A percentile compares a stretch with the other conserved stretches of the same genome.
Conservation (phyloP, 1,140 invertebrate genomes). For the Sinonovacula constricta region DNA sequence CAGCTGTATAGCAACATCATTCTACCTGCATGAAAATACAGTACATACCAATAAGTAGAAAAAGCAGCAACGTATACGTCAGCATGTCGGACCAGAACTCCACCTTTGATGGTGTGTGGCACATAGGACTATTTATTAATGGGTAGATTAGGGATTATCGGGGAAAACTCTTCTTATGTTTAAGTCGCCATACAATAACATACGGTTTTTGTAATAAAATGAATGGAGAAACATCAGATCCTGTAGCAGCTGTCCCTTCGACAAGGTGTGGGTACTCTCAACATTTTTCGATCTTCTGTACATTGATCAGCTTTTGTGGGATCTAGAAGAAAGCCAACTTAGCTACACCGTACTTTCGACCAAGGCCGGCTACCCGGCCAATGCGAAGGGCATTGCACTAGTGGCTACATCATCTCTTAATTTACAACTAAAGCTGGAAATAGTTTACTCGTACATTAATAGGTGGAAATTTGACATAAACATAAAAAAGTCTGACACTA, state of each 20-base stretch:
- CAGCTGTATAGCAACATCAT: background rate
- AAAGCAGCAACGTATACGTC: background rate
- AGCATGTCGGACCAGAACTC: background rate
- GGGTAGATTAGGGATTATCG: background rate
- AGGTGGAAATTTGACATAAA: no score
- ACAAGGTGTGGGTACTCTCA: conserved; percentile 6
- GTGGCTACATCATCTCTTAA: background rate
- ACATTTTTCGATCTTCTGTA: conserved; percentile 12
- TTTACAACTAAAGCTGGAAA: background rate
- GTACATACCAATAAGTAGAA: background rate
- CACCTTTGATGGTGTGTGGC: conserved; percentile 14
- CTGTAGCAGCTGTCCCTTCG: background rate
- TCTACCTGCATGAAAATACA: background rate
- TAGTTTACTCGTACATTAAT: no score
- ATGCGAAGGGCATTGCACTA: background rate
- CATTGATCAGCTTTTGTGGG: background rate
- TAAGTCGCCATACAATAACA: background rate
- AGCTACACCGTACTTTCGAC: background rate
- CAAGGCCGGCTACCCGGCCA: background rate
- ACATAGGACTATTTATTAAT: conserved; percentile 9
- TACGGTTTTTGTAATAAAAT: background rate
- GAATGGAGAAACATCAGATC: background rate
- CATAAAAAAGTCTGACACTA: background rate
- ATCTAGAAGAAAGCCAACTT: background rate
- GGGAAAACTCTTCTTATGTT: background rate